Conservation (phyloP, 2,113 vertebrate species). For the Entomyzon cyanotis region DNA sequence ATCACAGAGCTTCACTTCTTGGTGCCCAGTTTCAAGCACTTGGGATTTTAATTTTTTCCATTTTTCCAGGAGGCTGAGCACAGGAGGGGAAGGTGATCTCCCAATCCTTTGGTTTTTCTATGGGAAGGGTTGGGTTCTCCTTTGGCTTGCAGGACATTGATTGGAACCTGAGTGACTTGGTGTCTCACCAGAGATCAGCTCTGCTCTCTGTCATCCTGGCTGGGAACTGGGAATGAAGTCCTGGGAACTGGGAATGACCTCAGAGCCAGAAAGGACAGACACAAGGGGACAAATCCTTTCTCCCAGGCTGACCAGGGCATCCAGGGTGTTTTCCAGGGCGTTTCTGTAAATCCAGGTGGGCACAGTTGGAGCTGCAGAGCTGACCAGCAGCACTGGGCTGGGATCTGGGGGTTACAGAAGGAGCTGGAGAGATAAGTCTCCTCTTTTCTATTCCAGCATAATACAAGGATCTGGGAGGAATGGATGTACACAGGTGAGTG, state of each 20-base stretch:
- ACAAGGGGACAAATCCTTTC: not conserved
- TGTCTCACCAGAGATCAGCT: not conserved
- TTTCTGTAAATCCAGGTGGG: fast-evolving
- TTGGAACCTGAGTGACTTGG: not conserved
- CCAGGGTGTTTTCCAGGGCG: not conserved
- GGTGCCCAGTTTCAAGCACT: not conserved
- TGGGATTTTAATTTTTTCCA: not conserved
- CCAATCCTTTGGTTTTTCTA: not conserved
- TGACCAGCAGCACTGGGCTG: not conserved
- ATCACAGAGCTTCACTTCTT: not conserved
- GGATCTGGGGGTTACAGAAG: not conserved
- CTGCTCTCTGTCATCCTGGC: not conserved
- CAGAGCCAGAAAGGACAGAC: not conserved
- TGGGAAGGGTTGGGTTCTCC: not conserved
- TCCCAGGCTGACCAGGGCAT: fast-evolving
- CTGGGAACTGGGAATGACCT: not conserved
- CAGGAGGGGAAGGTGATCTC: not conserved
- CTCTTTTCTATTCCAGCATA: not conserved
- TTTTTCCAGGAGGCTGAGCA: not conserved
- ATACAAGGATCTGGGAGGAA: not conserved
- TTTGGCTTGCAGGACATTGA: not conserved
- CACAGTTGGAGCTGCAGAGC: fast-evolving
- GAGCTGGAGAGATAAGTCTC: not conserved
- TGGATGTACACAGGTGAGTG: not conserved
- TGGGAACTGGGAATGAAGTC: not conserved